Evolutionary conservation across 2,797 vertebrate species (phyloP), one percentile per base, ranked within the genome.

Genomic region (Fistularia commersonii): DNA sequence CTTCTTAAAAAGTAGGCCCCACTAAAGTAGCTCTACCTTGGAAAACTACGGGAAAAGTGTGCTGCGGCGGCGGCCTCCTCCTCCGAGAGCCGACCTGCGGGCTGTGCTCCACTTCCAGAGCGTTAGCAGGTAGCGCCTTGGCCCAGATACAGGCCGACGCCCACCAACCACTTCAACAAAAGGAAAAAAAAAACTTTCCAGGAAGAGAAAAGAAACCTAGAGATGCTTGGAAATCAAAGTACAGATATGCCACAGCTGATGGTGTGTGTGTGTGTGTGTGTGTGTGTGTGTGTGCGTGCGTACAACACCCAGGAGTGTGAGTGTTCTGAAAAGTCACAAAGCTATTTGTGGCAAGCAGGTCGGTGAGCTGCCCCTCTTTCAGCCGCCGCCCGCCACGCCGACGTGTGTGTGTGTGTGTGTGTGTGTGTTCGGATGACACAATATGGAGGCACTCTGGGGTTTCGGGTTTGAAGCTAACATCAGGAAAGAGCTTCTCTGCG

Each of bases 341-440:
- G 80, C 89, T 91, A 92, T 92, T 92, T 90, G 82, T 77, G 87
- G 88, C 83, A 92, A 91, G 84, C 86, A 87, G 90, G 89, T 90
- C 89, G n/a, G 76, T 62, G 79, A 76, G 76, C 79, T 79, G 88
- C 88, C 86, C 87, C 77, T 89, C 81, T 90, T 89, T 87, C 76
- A 83, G 74, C 74, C 66, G n/a, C n/a, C n/a, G n/a, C n/a, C n/a
- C n/a, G n/a, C n/a, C n/a, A n/a, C n/a, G n/a, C n/a, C n/a, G n/a
- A n/a, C n/a, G n/a, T n/a, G n/a, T n/a, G n/a, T n/a, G n/a, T n/a
- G n/a, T n/a, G n/a, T n/a, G n/a, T n/a, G n/a, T n/a, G n/a, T n/a
- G n/a, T n/a, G n/a, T n/a, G n/a, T n/a, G n/a, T n/a, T n/a, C n/a
- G n/a, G n/a, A n/a, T n/a, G n/a, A n/a, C n/a, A 52, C 61, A 51